Base-by-base conservation (phyloP, 2,888 invertebrate species). In the Cephalotes varians region DNA sequence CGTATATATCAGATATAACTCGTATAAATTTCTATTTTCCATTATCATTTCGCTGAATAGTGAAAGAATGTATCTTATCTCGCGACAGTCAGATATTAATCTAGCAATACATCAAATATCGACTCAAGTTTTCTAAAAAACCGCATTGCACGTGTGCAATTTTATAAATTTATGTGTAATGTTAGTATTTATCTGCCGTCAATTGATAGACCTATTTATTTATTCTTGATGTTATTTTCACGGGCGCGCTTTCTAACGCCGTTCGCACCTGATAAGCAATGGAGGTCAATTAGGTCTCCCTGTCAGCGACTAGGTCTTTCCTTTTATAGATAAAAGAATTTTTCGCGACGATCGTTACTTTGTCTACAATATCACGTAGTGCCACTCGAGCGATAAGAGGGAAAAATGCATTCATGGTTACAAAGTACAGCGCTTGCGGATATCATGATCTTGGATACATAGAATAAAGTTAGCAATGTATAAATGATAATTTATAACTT, bases 141-240 rank as follows among this genome's bases (percentile, higher is more conserved):
- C 34, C 51, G 44, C 31, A n/a, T 15, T 3, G 21, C 85, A 72
- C 89, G 87, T 88, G 85, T 9, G 5, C 37, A 65, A 9, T 62
- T 88, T 87, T 88, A 51, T 56, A 56, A 71, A 25, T 40, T 71
- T 56, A 58, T 12, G 5, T 77, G 9, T 54, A 37, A 51, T 4
- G 2, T n/a, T 37, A 40, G 28, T 54, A 79, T 79, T 28, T 79
- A 56, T 69, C 21, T 56, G 18, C 9, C 15, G 69, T 58, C 56
- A 69, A n/a, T 79, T 79, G 77, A 79, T 56, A 79, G 31, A 12
- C 12, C 28, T 71, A 71, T 79, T 69, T 79, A 79, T n/a, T 79
- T 69, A 77, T 69, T 44, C 69, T 67, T 69, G 31, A 10, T 7
- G 69, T 79, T 69, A 79, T 79, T 79, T 79, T 79, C 77, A 69